These are phyloP conservation scores for Anthophora plumipes DNA, from an alignment of 2,888 invertebrate species.

Conservation along the genomic window DNA sequence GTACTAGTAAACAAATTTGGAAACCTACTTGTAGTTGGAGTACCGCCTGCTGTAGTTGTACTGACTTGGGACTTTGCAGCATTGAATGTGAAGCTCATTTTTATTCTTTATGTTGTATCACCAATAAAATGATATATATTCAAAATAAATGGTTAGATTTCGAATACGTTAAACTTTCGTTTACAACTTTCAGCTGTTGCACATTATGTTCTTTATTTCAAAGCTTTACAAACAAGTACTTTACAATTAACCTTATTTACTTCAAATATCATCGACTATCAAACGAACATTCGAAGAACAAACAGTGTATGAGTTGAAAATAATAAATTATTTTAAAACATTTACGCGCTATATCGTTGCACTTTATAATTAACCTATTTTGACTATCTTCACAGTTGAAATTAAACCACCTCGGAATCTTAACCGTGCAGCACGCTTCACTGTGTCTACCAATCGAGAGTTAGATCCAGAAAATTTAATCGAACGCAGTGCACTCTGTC, in stretches of 20 bases:
- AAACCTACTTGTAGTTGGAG: slow-evolving; percentile 37
- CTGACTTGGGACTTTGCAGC: slow-evolving; percentile 35
- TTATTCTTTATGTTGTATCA: slow-evolving; percentile 16
- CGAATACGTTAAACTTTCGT: not conserved
- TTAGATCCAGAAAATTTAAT: not conserved
- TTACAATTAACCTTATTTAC: slow-evolving; percentile 11
- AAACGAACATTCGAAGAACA: not conserved
- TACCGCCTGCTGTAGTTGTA: slow-evolving; percentile 12
- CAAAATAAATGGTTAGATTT: too few relatives aligned
- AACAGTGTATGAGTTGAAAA: not conserved
- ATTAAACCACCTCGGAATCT: not conserved
- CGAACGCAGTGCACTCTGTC: slow-evolving; percentile 4
- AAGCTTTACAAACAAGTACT: not conserved
- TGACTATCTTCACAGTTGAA: not conserved
- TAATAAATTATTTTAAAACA: not conserved
- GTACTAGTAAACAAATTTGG: too few relatives aligned
- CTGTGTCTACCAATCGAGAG: slow-evolving; percentile 18
- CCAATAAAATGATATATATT: not conserved
- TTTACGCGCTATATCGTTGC: too few relatives aligned
- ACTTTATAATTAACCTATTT: not conserved
- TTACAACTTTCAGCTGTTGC: not conserved
- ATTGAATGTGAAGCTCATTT: slow-evolving; percentile 68
- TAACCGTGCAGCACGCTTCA: not conserved
- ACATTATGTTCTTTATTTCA: not conserved
- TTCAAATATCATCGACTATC: not conserved